Conservation (phyloP, 1,140 invertebrate genomes). For the Zeugodacus cucurbitae region DNA sequence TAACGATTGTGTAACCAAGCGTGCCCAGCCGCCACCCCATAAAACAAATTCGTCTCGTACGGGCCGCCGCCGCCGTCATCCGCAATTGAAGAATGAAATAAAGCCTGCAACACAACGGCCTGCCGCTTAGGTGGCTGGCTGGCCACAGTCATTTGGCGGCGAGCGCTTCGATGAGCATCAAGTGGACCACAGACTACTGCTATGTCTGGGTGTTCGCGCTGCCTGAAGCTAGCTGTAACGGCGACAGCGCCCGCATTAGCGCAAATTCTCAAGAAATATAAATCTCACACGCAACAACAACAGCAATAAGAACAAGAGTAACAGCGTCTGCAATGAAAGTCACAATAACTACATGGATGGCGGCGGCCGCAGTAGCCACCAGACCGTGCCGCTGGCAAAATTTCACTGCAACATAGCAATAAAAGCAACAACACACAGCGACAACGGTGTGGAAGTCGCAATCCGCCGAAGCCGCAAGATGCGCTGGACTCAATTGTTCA, state of each 20-base stretch:
- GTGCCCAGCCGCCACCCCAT: slow-evolving; percentile 9
- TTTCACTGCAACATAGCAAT: background rate
- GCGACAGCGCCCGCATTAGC: background rate
- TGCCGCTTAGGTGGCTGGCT: background rate
- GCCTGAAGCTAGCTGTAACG: background rate
- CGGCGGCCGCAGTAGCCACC: slow-evolving; percentile 7
- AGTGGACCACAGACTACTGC: slow-evolving; percentile 24
- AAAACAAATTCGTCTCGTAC: background rate
- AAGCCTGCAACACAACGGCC: background rate
- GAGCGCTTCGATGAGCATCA: slow-evolving; percentile 19
- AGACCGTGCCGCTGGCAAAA: slow-evolving; percentile 15
- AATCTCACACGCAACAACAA: slow-evolving; percentile 6
- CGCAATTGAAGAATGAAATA: background rate
- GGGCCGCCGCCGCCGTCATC: background rate
- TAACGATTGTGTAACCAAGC: slow-evolving; percentile 26
- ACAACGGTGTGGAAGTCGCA: background rate
- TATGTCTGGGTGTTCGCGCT: background rate
- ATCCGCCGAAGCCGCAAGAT: background rate
- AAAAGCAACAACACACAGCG: background rate
- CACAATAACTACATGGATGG: background rate
- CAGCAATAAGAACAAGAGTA: background rate
- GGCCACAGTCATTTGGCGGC: background rate
- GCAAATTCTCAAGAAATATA: slow-evolving; percentile 11
- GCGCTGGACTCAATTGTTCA: slow-evolving; percentile 33
- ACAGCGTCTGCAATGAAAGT: background rate